Base-by-base conservation (phyloP, 2,113 vertebrate genomes). In the Emydura subglobosa region DNA sequence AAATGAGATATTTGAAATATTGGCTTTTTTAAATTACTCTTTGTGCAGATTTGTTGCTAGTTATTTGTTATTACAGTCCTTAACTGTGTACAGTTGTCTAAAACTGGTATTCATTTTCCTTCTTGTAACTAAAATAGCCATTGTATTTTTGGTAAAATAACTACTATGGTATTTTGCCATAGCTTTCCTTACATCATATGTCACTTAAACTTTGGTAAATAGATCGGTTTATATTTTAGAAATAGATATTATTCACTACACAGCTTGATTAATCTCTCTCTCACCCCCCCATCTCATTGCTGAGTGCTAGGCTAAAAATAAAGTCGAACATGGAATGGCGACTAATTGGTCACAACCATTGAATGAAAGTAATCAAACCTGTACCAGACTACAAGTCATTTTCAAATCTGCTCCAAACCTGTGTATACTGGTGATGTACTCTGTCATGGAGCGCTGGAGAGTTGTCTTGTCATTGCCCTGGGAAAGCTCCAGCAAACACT, bases 371-470 rank as follows among this genome's bases (percentile, higher is more conserved):
- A 82, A 47, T 6, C 0, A 0, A 19, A 42, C 57, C 53, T 88
- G 47, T 9, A 1, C 47, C 72, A 50, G 4, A 0, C 1, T 0
- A 17, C 7, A 0, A 14, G 79, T 50, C 61, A 0, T 74, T 65
- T 50, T 49, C 85, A 50, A 84, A 83, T 86, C 82, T 87, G 82
- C 88, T 78, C 11, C 31, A 59, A 4, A 1, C 34, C 13, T 53
- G 54, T 27, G 14, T 59, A 74, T 61, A 82, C 51, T 53, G 16
- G 51, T 53, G 79, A 42, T 6, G 1, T 68, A 78, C 44, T 81
- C 53, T 0, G 0, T 79, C 82, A 39, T 54, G 87, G 55, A 80
- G 74, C 72, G 51, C 87, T 47, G 79, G 86, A 68, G 86, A 82
- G 84, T 65, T 42, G 34, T 47, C 90, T 39, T 29, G 2, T 78